phyloP scores from a whole-genome alignment of 1,140 invertebrate species.

The Glossosoma conforme region DNA sequence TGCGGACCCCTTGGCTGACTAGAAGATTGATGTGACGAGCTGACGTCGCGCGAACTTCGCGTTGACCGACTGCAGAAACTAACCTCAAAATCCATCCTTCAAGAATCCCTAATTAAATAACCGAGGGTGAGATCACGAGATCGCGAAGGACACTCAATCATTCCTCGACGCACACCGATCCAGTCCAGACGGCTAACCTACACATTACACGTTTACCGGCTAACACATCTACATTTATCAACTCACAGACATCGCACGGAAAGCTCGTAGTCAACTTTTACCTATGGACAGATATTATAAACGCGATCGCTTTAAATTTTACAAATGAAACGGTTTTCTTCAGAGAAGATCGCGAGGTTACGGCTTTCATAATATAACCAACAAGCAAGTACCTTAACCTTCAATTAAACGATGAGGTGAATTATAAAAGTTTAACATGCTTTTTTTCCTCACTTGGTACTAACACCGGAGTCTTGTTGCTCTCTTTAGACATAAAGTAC shows the following conservation, averaged over 20 bases:
- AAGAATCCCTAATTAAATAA: constrained; percentile 28
- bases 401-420: constrained; percentile 7
- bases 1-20: constrained; percentile 28
- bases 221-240: no score
- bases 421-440: constrained; percentile 8
- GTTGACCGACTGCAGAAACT: constrained; percentile 8
- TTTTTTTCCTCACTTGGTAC: constrained; percentile 19
- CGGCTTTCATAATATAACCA: constrained; percentile 9
- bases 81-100: constrained; percentile 25
- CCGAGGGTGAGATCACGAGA: constrained; percentile 30
- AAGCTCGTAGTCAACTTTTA: no score
- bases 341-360: no score
- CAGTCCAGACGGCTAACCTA: constrained; percentile 10
- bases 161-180: constrained; percentile 14
- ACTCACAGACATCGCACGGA: no score
- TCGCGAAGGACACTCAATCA: constrained; percentile 28
- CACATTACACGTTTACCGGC: constrained; percentile 3
- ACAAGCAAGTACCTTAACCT: constrained; percentile 13
- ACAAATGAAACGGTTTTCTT: no score
- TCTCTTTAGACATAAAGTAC: constrained; percentile 29
- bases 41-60: constrained; percentile 1
- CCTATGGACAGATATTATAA: no score
- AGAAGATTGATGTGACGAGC: constrained; percentile 23
- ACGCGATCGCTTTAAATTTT: no score
- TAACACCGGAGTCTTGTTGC: constrained; percentile 29